These are phyloP conservation scores for Zootoca vivipara DNA, from an alignment of 2,113 vertebrate species.

Conservation along the genomic window DNA sequence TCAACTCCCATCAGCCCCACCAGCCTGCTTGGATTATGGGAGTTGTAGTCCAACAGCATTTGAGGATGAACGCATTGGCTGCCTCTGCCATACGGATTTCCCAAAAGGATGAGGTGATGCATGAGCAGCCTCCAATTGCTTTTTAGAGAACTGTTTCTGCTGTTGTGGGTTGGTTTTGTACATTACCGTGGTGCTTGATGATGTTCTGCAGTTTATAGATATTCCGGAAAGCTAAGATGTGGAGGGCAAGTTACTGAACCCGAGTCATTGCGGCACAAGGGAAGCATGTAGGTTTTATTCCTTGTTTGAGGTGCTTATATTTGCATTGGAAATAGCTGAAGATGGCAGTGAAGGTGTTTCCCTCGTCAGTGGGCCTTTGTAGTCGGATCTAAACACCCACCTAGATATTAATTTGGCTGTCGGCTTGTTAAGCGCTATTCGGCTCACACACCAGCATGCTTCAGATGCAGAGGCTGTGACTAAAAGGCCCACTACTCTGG, in stretches of 20 bases:
- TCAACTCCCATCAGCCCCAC: no score
- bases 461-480: conserved; percentile 55
- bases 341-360: conserved; percentile 11
- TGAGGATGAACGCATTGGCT: no score
- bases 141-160: no score
- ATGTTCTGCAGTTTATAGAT: no score
- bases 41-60: no score
- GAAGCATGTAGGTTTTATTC: not conserved
- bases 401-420: conserved; percentile 44
- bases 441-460: conserved; percentile 50
- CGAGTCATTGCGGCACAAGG: no score
- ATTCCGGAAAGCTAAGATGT: not conserved
- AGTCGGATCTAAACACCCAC: conserved; percentile 28
- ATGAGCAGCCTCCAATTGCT: no score
- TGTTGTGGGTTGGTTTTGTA: no score
- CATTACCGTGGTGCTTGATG: no score
- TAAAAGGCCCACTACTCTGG: conserved; percentile 10
- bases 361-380: conserved; percentile 39
- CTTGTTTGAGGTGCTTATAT: not conserved
- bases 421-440: conserved; percentile 59
- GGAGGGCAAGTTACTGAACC: not conserved
- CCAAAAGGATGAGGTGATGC: no score
- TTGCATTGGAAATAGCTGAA: not conserved
- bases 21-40: no score
- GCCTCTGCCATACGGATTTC: no score